Evolutionary conservation across 2,888 invertebrate genomes (phyloP).

Genomic region (Monochamus alternatus): DNA sequence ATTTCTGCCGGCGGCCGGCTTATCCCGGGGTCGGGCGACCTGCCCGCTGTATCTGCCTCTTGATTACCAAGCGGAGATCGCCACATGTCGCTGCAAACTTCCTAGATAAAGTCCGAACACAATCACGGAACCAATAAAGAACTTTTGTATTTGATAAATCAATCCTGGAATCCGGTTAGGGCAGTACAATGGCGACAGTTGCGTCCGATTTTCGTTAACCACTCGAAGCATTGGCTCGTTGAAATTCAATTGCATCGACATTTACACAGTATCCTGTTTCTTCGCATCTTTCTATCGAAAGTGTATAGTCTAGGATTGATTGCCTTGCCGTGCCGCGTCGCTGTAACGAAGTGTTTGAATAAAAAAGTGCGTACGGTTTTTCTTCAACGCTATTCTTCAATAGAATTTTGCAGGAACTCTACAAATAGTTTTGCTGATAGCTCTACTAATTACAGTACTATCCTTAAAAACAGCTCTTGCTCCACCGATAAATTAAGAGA

Average conservation of each 20-base stretch:
- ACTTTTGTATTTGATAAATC: slow-evolving; percentile 68
- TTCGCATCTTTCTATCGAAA: slow-evolving; percentile 46
- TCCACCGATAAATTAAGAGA: too few species aligned
- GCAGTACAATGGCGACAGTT: slow-evolving; percentile 62
- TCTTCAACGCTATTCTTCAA: too few species aligned
- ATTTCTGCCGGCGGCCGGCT: slow-evolving; percentile 38
- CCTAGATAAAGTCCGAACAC: slow-evolving; percentile 63
- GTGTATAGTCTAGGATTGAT: too few species aligned
- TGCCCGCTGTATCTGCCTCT: slow-evolving; percentile 47
- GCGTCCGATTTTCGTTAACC: slow-evolving; percentile 60
- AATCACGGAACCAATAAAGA: slow-evolving; percentile 67
- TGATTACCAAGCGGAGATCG: slow-evolving; percentile 59
- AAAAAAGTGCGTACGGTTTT: too few species aligned
- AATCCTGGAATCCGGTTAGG: slow-evolving; percentile 62
- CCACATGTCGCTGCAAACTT: slow-evolving; percentile 62
- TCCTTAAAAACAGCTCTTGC: too few species aligned
- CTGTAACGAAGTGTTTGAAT: too few species aligned
- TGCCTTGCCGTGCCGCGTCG: too few species aligned
- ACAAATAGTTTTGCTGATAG: too few species aligned
- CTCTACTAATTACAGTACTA: too few species aligned
- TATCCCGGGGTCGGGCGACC: slow-evolving; percentile 40
- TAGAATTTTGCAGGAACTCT: too few species aligned
- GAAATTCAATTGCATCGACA: slow-evolving; percentile 52
- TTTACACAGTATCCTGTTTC: slow-evolving; percentile 52
- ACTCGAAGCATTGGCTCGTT: slow-evolving; percentile 44